These are phyloP conservation scores for Apis florea DNA, from an alignment of 1,140 invertebrate genomes.

Conservation along the genomic window DNA sequence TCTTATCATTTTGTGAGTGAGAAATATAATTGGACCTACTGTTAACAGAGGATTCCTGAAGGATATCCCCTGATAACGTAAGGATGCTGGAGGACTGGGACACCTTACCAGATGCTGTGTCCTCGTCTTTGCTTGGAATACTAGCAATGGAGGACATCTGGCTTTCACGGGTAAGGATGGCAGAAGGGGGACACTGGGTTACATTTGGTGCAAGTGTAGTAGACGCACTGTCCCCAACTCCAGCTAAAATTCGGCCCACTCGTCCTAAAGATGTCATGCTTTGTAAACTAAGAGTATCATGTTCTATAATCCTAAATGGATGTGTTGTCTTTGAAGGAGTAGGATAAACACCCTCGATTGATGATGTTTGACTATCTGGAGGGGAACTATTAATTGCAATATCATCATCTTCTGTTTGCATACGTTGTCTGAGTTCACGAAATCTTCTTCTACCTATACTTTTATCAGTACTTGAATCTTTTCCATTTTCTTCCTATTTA, in stretches of 20 bases:
- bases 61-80: conserved; percentile 73
- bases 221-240: conserved; percentile 82
- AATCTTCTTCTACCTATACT: conserved; percentile 85
- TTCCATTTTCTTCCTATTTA: conserved; percentile 74
- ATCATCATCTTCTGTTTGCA: conserved; percentile 92
- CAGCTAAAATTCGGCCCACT: conserved; percentile 87
- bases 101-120: conserved; percentile 74
- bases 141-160: conserved; percentile 74
- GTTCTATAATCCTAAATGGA: conserved; percentile 91
- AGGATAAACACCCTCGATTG: conserved; percentile 81
- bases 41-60: conserved; percentile 71
- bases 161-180: conserved; percentile 69
- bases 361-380: conserved; percentile 89
- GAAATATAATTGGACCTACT: conserved; percentile 65
- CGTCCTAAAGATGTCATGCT: conserved; percentile 92
- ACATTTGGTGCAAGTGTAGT: conserved; percentile 67
- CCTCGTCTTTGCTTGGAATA: conserved; percentile 77
- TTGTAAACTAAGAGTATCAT: conserved; percentile 91
- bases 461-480: conserved; percentile 69
- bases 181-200: conserved; percentile 61
- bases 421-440: conserved; percentile 89
- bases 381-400: conserved; percentile 84
- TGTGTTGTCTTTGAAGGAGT: conserved; percentile 83
- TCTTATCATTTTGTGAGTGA: conserved; percentile 70
- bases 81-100: conserved; percentile 77